Conservation (phyloP, 2,797 vertebrate species). For the Sciurus carolinensis region DNA sequence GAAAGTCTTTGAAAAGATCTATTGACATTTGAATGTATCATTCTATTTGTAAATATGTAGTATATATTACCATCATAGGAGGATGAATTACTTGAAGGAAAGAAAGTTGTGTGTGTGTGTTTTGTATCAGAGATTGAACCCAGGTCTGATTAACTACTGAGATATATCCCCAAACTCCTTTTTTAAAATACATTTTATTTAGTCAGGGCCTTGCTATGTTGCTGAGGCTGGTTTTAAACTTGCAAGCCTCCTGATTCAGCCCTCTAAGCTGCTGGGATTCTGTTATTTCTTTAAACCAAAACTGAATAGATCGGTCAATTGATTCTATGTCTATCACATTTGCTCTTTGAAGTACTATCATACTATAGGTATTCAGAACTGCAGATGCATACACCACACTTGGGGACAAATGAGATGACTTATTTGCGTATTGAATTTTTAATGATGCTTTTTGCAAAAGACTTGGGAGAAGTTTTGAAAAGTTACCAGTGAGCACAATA, state of each 20-base stretch:
- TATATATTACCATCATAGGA: constrained; percentile 72
- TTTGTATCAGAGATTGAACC: no score
- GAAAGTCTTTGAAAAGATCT: constrained; percentile 85
- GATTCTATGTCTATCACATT: constrained; percentile 76
- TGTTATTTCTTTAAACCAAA: constrained; percentile 82
- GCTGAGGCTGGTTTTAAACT: no score
- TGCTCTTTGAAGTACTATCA: constrained; percentile 81
- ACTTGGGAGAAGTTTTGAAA: constrained; percentile 84
- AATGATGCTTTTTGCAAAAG: constrained; percentile 82
- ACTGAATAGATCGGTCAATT: constrained; percentile 73
- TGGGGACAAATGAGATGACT: constrained; percentile 82
- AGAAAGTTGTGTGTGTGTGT: not conserved
- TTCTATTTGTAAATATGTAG: constrained; percentile 79
- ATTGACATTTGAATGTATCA: constrained; percentile 76
- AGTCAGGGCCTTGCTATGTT: no score
- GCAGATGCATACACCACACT: constrained; percentile 78
- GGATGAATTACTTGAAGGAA: constrained; percentile 80
- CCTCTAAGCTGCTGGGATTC: not conserved
- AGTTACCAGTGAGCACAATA: constrained; percentile 70
- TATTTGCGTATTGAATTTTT: constrained; percentile 85
- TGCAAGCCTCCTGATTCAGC: no score
- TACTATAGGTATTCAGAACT: constrained; percentile 78
- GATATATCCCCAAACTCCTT: no score
- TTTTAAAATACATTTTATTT: no score
- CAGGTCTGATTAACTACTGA: no score